These are phyloP conservation scores for Cosmopolites sordidus DNA, from an alignment of 2,888 invertebrate genomes.

Conservation along the genomic window DNA sequence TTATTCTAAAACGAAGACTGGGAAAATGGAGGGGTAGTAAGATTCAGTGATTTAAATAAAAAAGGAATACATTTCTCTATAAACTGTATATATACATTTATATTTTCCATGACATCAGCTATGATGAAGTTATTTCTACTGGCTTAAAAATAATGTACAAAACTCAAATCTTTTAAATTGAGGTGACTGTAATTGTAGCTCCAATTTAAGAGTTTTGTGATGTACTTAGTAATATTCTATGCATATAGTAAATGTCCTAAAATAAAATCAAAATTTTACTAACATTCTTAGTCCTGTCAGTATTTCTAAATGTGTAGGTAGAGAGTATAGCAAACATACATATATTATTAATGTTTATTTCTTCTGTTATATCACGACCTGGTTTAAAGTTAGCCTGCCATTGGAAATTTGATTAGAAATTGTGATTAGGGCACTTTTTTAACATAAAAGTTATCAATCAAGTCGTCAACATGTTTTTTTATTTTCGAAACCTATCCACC, in stretches of 20 bases:
- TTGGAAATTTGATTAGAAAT: background rate
- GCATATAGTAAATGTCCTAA: background rate
- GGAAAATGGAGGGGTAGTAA: no score
- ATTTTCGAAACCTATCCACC: no score
- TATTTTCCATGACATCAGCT: background rate
- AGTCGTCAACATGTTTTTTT: no score
- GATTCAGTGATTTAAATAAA: no score
- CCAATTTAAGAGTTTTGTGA: background rate
- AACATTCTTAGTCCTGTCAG: background rate
- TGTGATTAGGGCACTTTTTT: background rate
- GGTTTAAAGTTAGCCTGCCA: background rate
- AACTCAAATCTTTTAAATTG: background rate
- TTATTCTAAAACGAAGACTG: no score
- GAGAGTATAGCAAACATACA: background rate
- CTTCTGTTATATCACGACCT: background rate
- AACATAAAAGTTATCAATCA: background rate
- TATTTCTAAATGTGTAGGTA: slow-evolving; percentile 1
- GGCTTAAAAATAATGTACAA: background rate
- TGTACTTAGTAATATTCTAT: background rate
- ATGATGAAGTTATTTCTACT: slow-evolving; percentile 1
- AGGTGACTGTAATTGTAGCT: background rate
- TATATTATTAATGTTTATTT: background rate
- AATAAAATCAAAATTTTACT: background rate
- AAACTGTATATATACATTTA: background rate
- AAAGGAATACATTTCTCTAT: no score